Percentiles rank a stretch among this genome's conserved stretches.
Conservation (phyloP, 2,113 vertebrate species). For the Cinclus cinclus region DNA sequence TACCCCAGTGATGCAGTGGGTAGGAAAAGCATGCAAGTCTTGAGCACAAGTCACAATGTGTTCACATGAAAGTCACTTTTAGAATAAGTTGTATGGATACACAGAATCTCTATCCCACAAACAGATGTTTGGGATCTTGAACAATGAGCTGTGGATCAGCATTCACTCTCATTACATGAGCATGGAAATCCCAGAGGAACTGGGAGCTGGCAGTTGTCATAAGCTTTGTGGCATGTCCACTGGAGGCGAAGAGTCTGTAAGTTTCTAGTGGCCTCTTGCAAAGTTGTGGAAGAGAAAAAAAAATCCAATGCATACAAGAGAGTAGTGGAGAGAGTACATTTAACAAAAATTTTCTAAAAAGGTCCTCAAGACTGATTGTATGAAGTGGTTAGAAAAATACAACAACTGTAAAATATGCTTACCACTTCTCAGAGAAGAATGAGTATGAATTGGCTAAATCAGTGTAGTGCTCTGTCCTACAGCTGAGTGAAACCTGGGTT, state of each 20-base stretch:
- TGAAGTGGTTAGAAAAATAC: background rate
- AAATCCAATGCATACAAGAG: background rate
- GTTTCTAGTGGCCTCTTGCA: background rate
- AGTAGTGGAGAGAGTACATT: background rate
- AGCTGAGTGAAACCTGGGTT: background rate
- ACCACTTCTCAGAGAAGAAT: background rate
- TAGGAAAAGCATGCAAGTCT: background rate
- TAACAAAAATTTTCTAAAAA: background rate
- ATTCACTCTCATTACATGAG: slow-evolving; percentile 14
- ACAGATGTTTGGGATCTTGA: slow-evolving; percentile 6
- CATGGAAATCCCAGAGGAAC: background rate
- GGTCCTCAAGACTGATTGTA: background rate
- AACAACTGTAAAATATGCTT: background rate
- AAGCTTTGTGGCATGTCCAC: background rate
- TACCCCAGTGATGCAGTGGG: background rate
- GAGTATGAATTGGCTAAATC: background rate
- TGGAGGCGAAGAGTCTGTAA: background rate
- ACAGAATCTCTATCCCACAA: slow-evolving; percentile 1
- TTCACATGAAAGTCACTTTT: slow-evolving; percentile 4
- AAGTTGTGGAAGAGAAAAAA: background rate
- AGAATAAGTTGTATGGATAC: background rate
- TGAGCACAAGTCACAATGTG: background rate
- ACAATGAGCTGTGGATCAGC: slow-evolving; percentile 9
- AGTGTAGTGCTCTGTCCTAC: background rate
- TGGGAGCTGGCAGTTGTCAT: background rate